Base-by-base conservation (phyloP, 2,888 invertebrate genomes). In the Phyto melanocephala region DNA sequence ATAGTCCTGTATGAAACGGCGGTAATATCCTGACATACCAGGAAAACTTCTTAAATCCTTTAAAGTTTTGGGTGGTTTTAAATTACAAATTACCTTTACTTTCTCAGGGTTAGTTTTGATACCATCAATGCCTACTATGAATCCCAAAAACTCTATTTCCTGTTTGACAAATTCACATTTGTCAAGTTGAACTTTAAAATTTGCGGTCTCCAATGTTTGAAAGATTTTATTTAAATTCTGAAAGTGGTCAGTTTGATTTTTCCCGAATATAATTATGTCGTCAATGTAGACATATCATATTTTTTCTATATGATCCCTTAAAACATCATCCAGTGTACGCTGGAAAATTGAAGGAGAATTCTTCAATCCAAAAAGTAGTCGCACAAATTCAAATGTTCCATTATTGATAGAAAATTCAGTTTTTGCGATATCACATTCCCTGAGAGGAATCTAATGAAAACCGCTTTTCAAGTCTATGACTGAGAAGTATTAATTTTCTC, bases 311-410 rank as follows among this genome's bases (percentile, higher is more conserved):
- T 50, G 52, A 0, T 67, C 77, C 17, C 68, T 42, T 10, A 77
- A 33, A n/a, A 77, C 54, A 15, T 77, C 68, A n/a, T 77, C 70
- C 0, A 77, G 42, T 1, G 77, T 45, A 11, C 77, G 33, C 13
- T 77, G 77, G 22, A 77, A 77, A 3, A 77, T 62, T 0, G 68
- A 15, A 11, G 77, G 52, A 13, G 70, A n/a, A n/a, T n/a, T n/a
- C n/a, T n/a, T n/a, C n/a, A n/a, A n/a, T n/a, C n/a, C n/a, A n/a
- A n/a, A n/a, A n/a, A n/a, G n/a, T n/a, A n/a, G n/a, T 0, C 79
- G 35, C 0, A 72, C n/a, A 40, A 79, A 82, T 35, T 45, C 45
- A 6, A 17, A 45, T 45, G 15, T 45, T 6, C 45, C 45, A 5
- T 45, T 45, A 6, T 45, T 45, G 5, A 83, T 17, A 1, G 45